Base-by-base conservation (phyloP, 2,888 invertebrate species). In the Brachylomia viminalis region DNA sequence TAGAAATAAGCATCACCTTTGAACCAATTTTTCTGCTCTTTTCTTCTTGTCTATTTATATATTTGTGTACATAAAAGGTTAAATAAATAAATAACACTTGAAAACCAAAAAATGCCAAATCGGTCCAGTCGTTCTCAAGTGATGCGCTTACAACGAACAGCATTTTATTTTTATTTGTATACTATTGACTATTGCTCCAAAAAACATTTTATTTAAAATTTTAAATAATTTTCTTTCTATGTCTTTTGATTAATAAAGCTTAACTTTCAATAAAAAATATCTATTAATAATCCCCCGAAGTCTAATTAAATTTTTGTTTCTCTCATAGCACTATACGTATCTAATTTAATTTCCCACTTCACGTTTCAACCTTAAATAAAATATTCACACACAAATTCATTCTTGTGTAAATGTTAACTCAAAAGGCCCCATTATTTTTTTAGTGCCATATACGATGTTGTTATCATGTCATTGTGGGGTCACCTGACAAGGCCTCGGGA, bases 401-500 rank as follows among this genome's bases (percentile, higher is more conserved):
- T 54, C 59, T 54, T 72, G 73, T 73, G 73, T 82, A 67, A 83
- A 83, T 77, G 27, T 77, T 83, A 82, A 77, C 72, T 70, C 65
- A 45, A 59, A 49, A 61, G 49, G 23, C 66, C 70, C 68, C 17
- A 61, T 65, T 67, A 76, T 56, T 13, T 27, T 27, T 84, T 87
- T 87, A 84, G 84, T 79, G 69, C 75, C 75, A 52, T 72, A 54
- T 52, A 68, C 64, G 66, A 54, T 61, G 75, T 72, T 73, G 79
- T 84, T 86, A 88, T 87, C 85, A 80, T 54, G 82, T 75, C 62
- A 82, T 76, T 79, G 85, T 80, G 78, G 86, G 89, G 89, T 89
- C 88, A 89, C 76, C 75, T 72, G 78, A 72, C 88, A 90, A 91
- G 90, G 90, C 83, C 88, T 75, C 52, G 15, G 27, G 54, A 69